Evolutionary conservation across 2,888 invertebrate genomes (phyloP).

Genomic region (Acronicta leporina): DNA sequence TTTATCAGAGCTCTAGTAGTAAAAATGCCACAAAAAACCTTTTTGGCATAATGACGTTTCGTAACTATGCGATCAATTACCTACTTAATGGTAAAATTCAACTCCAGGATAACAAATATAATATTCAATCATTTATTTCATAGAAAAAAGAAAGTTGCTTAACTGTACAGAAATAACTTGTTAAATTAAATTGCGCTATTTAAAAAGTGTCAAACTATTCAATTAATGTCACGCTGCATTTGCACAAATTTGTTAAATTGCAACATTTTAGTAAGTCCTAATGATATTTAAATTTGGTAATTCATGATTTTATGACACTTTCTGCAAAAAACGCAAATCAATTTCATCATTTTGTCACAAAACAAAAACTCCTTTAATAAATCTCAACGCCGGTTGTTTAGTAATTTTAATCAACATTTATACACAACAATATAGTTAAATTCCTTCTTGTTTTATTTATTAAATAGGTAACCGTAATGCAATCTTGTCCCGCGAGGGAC

Average conservation of each 20-base stretch:
- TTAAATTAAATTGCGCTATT: background rate
- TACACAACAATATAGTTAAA: too few species aligned
- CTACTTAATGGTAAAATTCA: background rate
- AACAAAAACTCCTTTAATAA: background rate
- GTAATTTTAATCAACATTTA: too few species aligned
- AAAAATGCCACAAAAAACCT: background rate
- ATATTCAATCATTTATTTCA: too few species aligned
- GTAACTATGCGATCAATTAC: background rate
- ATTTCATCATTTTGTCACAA: background rate
- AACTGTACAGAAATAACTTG: background rate
- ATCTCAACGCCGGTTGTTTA: background rate
- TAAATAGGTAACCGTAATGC: too few species aligned
- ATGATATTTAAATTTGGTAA: constrained; percentile 1
- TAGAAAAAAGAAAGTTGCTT: too few species aligned
- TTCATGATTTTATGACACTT: background rate
- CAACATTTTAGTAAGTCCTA: background rate
- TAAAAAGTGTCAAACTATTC: background rate
- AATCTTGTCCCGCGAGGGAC: too few species aligned
- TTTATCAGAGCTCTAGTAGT: background rate
- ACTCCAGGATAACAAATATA: background rate
- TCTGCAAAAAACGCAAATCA: background rate
- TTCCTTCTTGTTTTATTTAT: too few species aligned
- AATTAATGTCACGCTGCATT: background rate
- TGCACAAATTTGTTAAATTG: background rate
- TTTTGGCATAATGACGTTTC: background rate